Evolutionary conservation across 2,797 vertebrate genomes (phyloP).

Genomic region (Halcyon chelicuti): DNA sequence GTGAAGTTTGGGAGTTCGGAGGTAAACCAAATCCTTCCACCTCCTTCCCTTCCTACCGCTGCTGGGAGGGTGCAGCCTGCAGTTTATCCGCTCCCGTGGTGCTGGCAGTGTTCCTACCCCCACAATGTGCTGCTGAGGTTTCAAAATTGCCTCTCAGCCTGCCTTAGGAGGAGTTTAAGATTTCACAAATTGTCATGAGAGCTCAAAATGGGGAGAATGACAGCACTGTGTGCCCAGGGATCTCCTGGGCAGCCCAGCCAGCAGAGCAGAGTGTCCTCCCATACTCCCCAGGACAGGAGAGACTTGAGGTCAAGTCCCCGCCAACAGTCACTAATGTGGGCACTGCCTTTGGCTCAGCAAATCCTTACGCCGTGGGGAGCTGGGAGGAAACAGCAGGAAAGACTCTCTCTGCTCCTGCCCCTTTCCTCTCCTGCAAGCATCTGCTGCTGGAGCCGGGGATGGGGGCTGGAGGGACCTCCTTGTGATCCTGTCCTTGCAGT

Average conservation of each 20-base stretch:
- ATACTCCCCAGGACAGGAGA: not conserved
- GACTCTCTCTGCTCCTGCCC: fast-evolving
- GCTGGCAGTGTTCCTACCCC: not conserved
- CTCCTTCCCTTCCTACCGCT: not conserved
- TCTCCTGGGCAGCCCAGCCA: not conserved
- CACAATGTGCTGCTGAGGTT: not conserved
- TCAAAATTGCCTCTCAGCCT: not conserved
- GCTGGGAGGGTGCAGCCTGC: not conserved
- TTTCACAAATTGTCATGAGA: not conserved
- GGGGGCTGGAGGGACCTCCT: not conserved
- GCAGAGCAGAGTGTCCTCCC: not conserved
- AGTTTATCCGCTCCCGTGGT: not conserved
- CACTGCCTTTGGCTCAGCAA: not conserved
- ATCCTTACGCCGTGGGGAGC: not conserved
- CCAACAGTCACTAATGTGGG: fast-evolving
- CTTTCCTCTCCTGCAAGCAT: not conserved
- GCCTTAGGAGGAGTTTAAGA: not conserved
- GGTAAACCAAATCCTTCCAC: not conserved
- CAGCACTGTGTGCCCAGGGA: not conserved
- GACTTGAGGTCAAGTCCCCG: not conserved
- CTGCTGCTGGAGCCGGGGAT: not conserved
- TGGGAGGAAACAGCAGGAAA: not conserved
- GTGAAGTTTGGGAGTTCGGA: not conserved
- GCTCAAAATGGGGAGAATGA: not conserved
- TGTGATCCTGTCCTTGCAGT: not conserved